phyloP scores from a whole-genome alignment of 2,113 vertebrate species.

The Oncorhynchus keta region DNA sequence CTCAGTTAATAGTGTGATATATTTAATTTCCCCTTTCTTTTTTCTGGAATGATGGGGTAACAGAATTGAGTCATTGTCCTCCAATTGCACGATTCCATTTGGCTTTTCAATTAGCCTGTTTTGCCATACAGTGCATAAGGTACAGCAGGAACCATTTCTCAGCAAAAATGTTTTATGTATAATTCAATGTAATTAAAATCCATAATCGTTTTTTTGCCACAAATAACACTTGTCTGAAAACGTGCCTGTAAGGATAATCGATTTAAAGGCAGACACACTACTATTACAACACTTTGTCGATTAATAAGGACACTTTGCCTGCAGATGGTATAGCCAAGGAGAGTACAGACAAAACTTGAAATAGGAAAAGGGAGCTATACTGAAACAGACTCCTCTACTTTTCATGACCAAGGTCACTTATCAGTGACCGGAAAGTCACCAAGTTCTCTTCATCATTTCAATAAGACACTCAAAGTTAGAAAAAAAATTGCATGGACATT shows the following conservation, averaged over 20 bases:
- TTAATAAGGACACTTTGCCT: conserved; percentile 20
- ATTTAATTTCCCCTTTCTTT: conserved; percentile 67
- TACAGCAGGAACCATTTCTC: conserved; percentile 46
- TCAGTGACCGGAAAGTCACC: conserved; percentile 87
- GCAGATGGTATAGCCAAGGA: conserved; percentile 42
- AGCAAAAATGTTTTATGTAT: conserved; percentile 65
- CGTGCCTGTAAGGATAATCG: conserved; percentile 54
- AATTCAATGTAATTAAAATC: conserved; percentile 72
- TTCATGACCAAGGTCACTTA: conserved; percentile 92
- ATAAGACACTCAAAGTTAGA: conserved; percentile 85
- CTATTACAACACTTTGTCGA: conserved; percentile 30
- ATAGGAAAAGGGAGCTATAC: conserved; percentile 52
- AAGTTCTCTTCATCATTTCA: conserved; percentile 92
- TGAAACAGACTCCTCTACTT: conserved; percentile 66
- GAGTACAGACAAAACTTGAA: conserved; percentile 43
- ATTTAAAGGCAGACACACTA: conserved; percentile 37
- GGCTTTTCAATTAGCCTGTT: conserved; percentile 67
- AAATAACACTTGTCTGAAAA: conserved; percentile 60
- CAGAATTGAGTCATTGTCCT: conserved; percentile 67
- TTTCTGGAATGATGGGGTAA: conserved; percentile 57
- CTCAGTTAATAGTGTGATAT: conserved; percentile 65
- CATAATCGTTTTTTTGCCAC: conserved; percentile 60
- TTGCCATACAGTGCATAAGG: conserved; percentile 54
- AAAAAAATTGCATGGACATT: conserved; percentile 95
- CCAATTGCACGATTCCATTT: conserved; percentile 58